These are phyloP conservation scores for Eleutherodactylus coqui DNA, from an alignment of 2,797 vertebrate genomes.

Conservation along the genomic window DNA sequence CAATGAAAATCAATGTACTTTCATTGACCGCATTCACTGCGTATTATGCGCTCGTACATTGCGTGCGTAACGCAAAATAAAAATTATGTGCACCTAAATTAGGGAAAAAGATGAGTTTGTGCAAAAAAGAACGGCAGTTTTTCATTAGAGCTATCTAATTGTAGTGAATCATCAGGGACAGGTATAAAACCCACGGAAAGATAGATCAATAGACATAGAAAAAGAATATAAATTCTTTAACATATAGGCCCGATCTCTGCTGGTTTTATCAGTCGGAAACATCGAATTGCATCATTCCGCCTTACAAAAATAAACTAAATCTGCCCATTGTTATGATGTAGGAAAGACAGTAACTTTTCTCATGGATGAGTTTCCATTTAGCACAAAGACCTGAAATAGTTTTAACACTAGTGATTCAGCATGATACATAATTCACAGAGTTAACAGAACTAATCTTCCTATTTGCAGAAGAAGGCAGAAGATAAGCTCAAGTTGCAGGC, in stretches of 20 bases:
- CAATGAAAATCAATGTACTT: too few species aligned
- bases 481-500: constrained; percentile 22
- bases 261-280: neutral
- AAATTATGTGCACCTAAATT: too few species aligned
- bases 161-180: neutral
- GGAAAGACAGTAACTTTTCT: neutral
- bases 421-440: constrained; percentile 47
- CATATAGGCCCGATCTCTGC: neutral
- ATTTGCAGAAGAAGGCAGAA: constrained; percentile 34
- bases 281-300: too few species aligned
- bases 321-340: constrained; percentile 4
- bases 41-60: too few species aligned
- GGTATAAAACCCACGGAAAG: neutral
- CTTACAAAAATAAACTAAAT: neutral
- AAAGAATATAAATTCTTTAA: neutral
- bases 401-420: constrained; percentile 44
- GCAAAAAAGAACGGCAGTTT: neutral
- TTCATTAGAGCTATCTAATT: neutral
- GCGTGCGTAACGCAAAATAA: too few species aligned
- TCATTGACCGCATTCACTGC: too few species aligned
- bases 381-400: constrained; percentile 22
- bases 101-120: neutral
- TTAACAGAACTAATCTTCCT: constrained; percentile 48
- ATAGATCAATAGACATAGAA: neutral
- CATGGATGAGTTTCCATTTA: constrained; percentile 39